These are phyloP conservation scores for Zaprionus camerounensis DNA, from an alignment of 1,140 invertebrate species.

Conservation along the genomic window DNA sequence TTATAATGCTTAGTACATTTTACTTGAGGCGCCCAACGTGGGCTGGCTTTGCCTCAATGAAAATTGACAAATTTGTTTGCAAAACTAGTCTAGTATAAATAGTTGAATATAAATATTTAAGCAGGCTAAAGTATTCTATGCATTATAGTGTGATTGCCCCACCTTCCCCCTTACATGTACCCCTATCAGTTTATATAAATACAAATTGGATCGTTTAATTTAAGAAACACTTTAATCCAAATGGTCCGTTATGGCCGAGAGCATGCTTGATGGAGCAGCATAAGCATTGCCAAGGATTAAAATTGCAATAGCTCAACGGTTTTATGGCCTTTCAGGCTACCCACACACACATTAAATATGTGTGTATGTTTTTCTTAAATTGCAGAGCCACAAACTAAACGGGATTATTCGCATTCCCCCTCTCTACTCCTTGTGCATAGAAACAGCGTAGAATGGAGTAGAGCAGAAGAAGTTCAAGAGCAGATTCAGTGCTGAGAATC, in stretches of 20 bases:
- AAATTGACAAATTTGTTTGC: constrained; percentile 10
- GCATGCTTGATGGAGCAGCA: constrained; percentile 21
- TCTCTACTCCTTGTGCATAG: neutral
- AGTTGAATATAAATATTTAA: constrained; percentile 15
- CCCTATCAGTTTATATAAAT: neutral
- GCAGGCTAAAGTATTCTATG: neutral
- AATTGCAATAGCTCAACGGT: constrained; percentile 39
- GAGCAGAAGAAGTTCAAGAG: constrained; percentile 42
- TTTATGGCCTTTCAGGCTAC: constrained; percentile 35
- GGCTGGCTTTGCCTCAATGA: neutral
- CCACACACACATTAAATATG: constrained; percentile 35
- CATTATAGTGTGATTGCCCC: neutral
- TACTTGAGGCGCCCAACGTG: neutral
- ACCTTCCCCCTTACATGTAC: too few species aligned
- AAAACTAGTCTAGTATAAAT: constrained; percentile 9
- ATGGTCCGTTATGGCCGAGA: constrained; percentile 4
- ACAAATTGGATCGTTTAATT: constrained; percentile 22
- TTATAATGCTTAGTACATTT: neutral
- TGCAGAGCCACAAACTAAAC: constrained; percentile 64
- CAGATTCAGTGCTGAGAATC: constrained; percentile 42
- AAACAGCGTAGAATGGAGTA: neutral
- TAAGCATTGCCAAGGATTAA: constrained; percentile 28
- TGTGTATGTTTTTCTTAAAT: constrained; percentile 43
- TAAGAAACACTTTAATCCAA: constrained; percentile 25
- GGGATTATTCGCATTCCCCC: constrained; percentile 41